Evolutionary conservation across 2,113 vertebrate species (phyloP), one percentile per base, ranked within the genome.

Genomic region (Machaerirhynchus nigripectus): DNA sequence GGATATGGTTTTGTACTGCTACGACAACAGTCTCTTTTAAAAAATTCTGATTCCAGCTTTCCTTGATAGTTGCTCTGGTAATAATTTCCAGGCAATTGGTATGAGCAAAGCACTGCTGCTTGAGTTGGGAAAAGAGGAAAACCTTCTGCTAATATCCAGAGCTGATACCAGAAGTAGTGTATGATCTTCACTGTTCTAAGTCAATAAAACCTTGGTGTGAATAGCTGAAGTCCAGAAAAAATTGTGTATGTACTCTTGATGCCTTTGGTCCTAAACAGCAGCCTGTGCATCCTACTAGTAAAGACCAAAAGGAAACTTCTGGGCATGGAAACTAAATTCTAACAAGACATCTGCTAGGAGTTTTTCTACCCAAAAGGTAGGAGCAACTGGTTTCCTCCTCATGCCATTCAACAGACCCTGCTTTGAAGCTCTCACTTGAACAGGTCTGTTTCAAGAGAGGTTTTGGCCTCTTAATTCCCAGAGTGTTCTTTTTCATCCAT

Each of bases 351-450:
- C 33, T 79, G 27, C 83, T 22, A 23, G 59, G 27, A 44, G 10
- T 42, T 88, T 63, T 44, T 73, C 65, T 83, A 2, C n/a, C 30
- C 39, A 13, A 31, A 85, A 76, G 47, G 42, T 47, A 21, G 20
- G 26, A 94, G 40, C 44, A 47, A 3, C 26, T 68, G 37, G 2
- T 50, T n/a, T 76, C 46, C 21, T 67, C 44, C 8, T 18, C 26
- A 9, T 0, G 1, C 13, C 50, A 6, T 28, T 76, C 46, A 44
- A 49, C n/a, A 6, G 14, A 17, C 15, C 6, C 4, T 65, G 28
- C 63, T 73, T 53, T 14, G 60, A 39, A 67, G 55, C 30, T 95
- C 55, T 74, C 39, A 30, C 27, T 73, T 50, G 21, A 55, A 65
- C 11, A 26, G 26, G 35, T 10, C 28, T 57, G 17, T 56, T 82